Conservation (phyloP, 2,113 vertebrate species). For the Muscicapa adusta region DNA sequence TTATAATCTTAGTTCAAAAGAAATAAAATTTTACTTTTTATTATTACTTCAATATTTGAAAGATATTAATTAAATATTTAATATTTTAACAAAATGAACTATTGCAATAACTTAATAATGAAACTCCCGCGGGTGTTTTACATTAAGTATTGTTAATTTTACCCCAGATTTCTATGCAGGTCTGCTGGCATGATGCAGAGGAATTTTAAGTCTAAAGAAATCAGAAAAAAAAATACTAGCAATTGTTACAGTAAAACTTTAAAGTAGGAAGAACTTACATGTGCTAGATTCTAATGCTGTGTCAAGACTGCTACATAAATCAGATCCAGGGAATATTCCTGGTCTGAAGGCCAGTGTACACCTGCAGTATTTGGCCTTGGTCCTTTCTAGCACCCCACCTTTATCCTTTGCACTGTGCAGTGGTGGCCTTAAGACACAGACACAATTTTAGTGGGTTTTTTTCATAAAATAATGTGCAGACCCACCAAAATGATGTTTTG, state of each 20-base stretch:
- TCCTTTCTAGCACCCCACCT: neutral
- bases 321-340: neutral
- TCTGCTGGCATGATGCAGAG: neutral
- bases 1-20: neutral
- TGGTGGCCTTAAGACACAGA: neutral
- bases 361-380: neutral
- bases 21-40: neutral
- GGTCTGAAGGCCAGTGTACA: neutral
- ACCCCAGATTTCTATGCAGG: neutral
- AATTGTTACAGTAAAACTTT: neutral
- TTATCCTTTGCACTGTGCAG: neutral
- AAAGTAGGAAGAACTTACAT: neutral
- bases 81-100: neutral
- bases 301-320: neutral
- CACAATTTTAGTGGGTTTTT: fast-evolving
- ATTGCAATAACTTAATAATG: neutral
- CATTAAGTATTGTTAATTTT: neutral
- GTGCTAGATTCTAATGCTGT: neutral
- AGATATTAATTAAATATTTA: neutral
- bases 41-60: neutral
- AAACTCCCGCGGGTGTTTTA: neutral
- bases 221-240: neutral
- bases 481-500: neutral
- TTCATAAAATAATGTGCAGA: neutral
- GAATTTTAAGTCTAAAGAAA: neutral